phyloP scores from a whole-genome alignment of 2,797 vertebrate genomes.

The Coregonus suidteri region DNA sequence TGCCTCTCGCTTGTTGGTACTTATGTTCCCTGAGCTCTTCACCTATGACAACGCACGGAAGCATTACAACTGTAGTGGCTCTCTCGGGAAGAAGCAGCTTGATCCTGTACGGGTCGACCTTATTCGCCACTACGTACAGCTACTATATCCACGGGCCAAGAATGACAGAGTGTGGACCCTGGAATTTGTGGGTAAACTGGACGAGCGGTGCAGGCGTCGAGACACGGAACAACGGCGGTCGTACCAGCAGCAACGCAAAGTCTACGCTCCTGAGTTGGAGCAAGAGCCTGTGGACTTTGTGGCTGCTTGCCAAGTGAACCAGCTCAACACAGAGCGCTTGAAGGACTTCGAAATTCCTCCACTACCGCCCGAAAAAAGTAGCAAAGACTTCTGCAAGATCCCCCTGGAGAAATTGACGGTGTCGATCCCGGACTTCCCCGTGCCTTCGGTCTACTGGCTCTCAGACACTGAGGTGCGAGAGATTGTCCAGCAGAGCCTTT shows the following conservation, averaged over 20 bases:
- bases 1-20: conserved; percentile 92
- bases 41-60: conserved; percentile 94
- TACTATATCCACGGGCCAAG: conserved; percentile 91
- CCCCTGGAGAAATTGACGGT: conserved; percentile 91
- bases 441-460: conserved; percentile 88
- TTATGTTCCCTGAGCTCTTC: conserved; percentile 96
- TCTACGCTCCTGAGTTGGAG: conserved; percentile 82
- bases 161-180: conserved; percentile 95
- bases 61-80: conserved; percentile 97
- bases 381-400: conserved; percentile 99
- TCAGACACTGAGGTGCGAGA: conserved; percentile 93
- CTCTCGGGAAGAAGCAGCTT: conserved; percentile 95
- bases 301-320: conserved; percentile 69
- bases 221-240: conserved; percentile 95
- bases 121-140: conserved; percentile 96
- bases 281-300: conserved; percentile 81
- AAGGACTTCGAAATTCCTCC: conserved; percentile 85
- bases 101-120: conserved; percentile 90
- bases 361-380: conserved; percentile 92
- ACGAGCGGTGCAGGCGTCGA: conserved; percentile 92
- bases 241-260: conserved; percentile 91
- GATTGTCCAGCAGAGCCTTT: conserved; percentile 96
- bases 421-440: conserved; percentile 88
- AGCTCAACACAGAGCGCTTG: conserved; percentile 80
- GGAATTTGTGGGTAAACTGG: conserved; percentile 96